Base-by-base conservation (phyloP, 2,888 invertebrate genomes). In the Caenorhabditis panamensis region DNA sequence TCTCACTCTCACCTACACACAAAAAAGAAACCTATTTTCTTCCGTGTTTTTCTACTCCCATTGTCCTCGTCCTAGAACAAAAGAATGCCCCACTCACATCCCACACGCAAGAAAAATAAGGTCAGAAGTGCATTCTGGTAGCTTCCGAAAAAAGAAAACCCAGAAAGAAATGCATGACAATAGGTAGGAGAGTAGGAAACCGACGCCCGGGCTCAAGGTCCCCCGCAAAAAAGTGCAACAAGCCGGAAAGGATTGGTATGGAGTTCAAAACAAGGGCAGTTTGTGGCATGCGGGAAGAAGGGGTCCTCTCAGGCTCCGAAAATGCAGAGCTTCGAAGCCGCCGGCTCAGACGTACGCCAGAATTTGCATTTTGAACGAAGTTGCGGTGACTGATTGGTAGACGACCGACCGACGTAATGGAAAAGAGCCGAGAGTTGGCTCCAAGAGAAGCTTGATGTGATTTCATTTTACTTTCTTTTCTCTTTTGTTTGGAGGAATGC, bases 351-450 rank as follows among this genome's bases (percentile, higher is more conserved):
- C 44, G 51, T 31, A 28, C 58, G 37, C 31, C 58, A 58, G 58
- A 76, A 78, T 78, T 78, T 78, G 66, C 78, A 78, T 78, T 78
- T 78, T 78, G 78, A 78, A 78, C 78, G 64, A 78, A 78, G 64
- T 75, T 53, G 62, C 56, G 68, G 76, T 68, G 68, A 76, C 77
- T 77, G 77, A 77, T 77, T 77, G 77, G 69, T 59, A 64, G 64
- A 41, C 31, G 28, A 18, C 31, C 44, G 54, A 51, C 63, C 44
- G 54, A 51, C 63, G 53, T 28, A 64, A 58, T 24, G 49, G 56
- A 63, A 72, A 64, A 22, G 44, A 61, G 54, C n/a, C 28, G 16
- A 36, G 28, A 11, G 31, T 18, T 31, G 28, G 31, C 31, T 31
- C 31, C 31, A 44, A 56, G 20, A 36, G 37, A n/a, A 36, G 28